phyloP scores from a whole-genome alignment of 2,113 vertebrate species.

The Athene cunicularia region DNA sequence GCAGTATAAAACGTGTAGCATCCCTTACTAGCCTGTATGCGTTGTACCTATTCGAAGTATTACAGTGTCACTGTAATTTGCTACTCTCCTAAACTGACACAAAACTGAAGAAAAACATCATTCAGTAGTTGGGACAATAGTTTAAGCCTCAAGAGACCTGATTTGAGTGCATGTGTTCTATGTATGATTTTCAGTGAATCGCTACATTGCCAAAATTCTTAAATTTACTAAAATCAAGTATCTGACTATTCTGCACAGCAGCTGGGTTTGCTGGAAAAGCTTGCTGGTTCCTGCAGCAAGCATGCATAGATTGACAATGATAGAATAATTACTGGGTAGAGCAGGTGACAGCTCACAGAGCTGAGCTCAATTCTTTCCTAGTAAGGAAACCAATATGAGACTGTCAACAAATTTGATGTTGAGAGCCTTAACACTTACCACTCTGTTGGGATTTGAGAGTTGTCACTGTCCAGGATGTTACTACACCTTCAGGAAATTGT shows the following conservation, averaged over 20 bases:
- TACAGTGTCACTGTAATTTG: not conserved
- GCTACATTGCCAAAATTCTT: not conserved
- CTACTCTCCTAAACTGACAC: too few relatives aligned
- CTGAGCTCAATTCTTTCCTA: not conserved
- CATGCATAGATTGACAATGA: not conserved
- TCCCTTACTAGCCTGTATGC: fast-evolving
- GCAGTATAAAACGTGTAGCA: not conserved
- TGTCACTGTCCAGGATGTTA: not conserved
- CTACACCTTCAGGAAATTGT: not conserved
- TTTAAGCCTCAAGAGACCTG: not conserved
- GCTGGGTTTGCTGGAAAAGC: not conserved
- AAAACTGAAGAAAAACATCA: not conserved
- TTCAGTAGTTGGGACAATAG: not conserved
- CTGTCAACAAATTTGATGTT: not conserved
- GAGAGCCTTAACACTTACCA: not conserved
- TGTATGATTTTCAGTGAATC: not conserved
- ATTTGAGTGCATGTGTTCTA: not conserved
- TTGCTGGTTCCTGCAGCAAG: not conserved
- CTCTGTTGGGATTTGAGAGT: not conserved
- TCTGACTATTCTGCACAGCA: not conserved
- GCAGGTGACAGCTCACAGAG: not conserved
- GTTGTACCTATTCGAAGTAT: not conserved
- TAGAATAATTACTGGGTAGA: not conserved
- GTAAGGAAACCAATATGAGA: not conserved
- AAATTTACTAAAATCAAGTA: not conserved